Base-by-base conservation (phyloP, 2,888 invertebrate genomes). In the Drosophila paramelanica region DNA sequence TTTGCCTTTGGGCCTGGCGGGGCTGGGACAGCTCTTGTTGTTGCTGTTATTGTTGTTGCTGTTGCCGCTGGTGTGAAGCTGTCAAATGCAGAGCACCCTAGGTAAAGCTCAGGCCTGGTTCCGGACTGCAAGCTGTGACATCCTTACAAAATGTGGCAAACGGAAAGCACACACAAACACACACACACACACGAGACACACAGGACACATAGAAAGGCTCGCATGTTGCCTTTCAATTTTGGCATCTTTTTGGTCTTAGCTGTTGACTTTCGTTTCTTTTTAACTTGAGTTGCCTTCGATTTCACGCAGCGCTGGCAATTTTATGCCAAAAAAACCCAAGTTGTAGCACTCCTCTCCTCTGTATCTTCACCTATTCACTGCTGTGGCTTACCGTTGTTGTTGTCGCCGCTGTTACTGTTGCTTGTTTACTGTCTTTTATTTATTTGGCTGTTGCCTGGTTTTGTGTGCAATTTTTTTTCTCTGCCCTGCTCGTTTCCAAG, bases 251-350 rank as follows among this genome's bases (percentile, higher is more conserved):
- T 77, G 78, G 83, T 77, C 75, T 86, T 66, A 83, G 87, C 87
- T 83, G 64, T 75, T 75, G 86, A 67, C 49, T 83, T 80, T 75
- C 83, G 66, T 83, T 86, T 86, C 77, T 77, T 82, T 82, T 74
- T 59, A 74, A 77, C 57, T 70, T 50, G 68, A 79, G 65, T 46
- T 74, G 80, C 87, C 89, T 88, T 84, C 83, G 89, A 88, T 86
- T 88, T 88, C 83, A 84, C 83, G 83, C 83, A 88, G 83, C 64
- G 83, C 81, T 86, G 81, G 81, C 83, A 83, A 83, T 88, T 88
- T 88, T 77, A 69, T 81, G 77, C 81, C 78, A 43, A 57, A 42
- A 57, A 80, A 71, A 51, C 45, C 59, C 65, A 64, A 53, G 61
- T 50, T 56, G 50, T 33, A 42, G 53, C 36, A 13, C 36, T n/a